A percentile compares a stretch with the other conserved stretches of the same genome.
Evolutionary conservation across 2,888 invertebrate genomes (phyloP).

Genomic region (Sialis lutaria): DNA sequence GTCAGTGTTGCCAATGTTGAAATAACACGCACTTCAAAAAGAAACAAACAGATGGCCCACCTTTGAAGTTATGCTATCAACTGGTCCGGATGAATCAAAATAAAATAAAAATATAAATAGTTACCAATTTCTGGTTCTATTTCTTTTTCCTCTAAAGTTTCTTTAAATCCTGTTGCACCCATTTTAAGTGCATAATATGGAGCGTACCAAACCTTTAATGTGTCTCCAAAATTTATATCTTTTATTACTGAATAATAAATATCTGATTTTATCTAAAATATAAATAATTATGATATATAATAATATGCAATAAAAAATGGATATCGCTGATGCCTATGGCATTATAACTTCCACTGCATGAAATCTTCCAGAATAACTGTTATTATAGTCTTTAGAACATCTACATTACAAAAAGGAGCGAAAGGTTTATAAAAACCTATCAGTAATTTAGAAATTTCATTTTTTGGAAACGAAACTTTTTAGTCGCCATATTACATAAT

Average conservation of each 20-base stretch:
- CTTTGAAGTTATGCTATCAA: too few species aligned
- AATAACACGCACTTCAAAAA: too few species aligned
- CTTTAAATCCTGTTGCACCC: constrained; percentile 17
- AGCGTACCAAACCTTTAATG: constrained; percentile 39
- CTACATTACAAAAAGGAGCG: too few species aligned
- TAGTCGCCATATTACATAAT: too few species aligned
- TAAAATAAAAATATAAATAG: background rate
- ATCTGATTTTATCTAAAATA: constrained; percentile 21
- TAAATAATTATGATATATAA: constrained; percentile 5
- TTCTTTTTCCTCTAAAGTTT: background rate
- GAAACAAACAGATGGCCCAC: too few species aligned
- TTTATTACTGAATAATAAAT: constrained; percentile 28
- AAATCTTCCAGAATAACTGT: too few species aligned
- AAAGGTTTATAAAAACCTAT: background rate
- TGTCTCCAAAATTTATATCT: constrained; percentile 27
- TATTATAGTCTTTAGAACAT: too few species aligned
- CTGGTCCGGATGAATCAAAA: background rate
- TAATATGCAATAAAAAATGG: background rate
- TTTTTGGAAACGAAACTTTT: too few species aligned
- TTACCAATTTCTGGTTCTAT: background rate
- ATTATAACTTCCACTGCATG: background rate
- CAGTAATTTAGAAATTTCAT: too few species aligned
- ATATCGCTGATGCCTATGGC: background rate
- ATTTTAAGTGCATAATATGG: constrained; percentile 35
- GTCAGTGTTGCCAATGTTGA: too few species aligned